phyloP scores from a whole-genome alignment of 2,888 invertebrate species.

The Molorchus minor region DNA sequence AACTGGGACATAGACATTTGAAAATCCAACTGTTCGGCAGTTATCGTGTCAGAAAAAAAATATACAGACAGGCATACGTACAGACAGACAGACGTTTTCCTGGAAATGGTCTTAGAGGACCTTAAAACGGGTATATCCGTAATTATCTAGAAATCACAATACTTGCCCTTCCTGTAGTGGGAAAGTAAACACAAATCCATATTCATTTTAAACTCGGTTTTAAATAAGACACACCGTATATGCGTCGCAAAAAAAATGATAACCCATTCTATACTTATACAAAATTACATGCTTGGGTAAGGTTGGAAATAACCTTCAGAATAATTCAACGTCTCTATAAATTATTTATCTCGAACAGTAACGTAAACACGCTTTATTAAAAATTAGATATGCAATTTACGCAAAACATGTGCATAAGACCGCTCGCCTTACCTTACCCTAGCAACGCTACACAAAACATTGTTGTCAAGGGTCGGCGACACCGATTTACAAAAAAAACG shows the following conservation, averaged over 20 bases:
- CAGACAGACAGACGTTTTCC: too few relatives aligned
- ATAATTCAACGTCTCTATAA: neutral
- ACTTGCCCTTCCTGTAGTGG: too few relatives aligned
- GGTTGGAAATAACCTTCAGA: conserved; percentile 1
- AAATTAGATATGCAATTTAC: conserved; percentile 10
- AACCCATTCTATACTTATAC: neutral
- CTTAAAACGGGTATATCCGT: too few relatives aligned
- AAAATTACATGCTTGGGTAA: neutral
- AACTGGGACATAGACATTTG: too few relatives aligned
- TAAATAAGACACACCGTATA: too few relatives aligned
- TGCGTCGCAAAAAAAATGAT: neutral
- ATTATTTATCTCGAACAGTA: neutral
- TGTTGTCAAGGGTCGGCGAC: neutral
- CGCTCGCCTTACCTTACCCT: neutral
- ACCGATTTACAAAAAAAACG: neutral
- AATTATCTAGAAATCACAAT: too few relatives aligned
- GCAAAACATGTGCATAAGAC: conserved; percentile 22
- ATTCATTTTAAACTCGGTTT: too few relatives aligned
- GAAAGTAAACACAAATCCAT: too few relatives aligned
- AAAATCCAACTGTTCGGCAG: too few relatives aligned
- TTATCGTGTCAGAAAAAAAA: too few relatives aligned
- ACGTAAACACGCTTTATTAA: neutral
- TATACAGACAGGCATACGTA: too few relatives aligned
- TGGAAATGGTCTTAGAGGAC: too few relatives aligned
- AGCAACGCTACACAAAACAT: conserved; percentile 7